Evolutionary conservation across 2,888 invertebrate species (phyloP).

Genomic region (Patella ulyssiponensis): DNA sequence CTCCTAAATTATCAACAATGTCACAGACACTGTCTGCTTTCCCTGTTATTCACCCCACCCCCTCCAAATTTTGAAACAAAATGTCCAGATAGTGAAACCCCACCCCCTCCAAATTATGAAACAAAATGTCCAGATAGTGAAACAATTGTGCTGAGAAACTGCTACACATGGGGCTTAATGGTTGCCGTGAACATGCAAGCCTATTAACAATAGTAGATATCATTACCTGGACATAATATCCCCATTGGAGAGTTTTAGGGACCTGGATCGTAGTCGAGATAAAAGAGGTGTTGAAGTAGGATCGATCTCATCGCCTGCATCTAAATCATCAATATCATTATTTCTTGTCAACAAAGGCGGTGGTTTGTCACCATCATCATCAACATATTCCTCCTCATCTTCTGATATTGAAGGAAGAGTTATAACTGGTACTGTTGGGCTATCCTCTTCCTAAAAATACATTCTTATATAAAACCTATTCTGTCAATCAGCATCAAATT

Average conservation of each 20-base stretch:
- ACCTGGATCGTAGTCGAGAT: not conserved
- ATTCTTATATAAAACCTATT: not conserved
- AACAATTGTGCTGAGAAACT: too few species aligned
- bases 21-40: too few species aligned
- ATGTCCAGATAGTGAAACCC: too few species aligned
- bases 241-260: not conserved
- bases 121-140: too few species aligned
- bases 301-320: conserved; percentile 1
- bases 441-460: conserved; percentile 63
- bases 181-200: too few species aligned
- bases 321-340: not conserved
- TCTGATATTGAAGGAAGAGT: conserved; percentile 94
- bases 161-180: too few species aligned
- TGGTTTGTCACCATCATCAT: conserved; percentile 80
- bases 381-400: conserved; percentile 80
- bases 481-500: too few species aligned
- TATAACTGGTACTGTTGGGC: conserved; percentile 81
- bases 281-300: not conserved
- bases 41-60: too few species aligned
- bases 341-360: conserved; percentile 46
- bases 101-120: too few species aligned
- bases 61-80: too few species aligned
- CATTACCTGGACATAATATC: not conserved
- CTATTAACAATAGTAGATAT: too few species aligned
- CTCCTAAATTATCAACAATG: too few species aligned